Conservation (phyloP, 2,113 vertebrate species). For the Hydrolagus affinis region DNA sequence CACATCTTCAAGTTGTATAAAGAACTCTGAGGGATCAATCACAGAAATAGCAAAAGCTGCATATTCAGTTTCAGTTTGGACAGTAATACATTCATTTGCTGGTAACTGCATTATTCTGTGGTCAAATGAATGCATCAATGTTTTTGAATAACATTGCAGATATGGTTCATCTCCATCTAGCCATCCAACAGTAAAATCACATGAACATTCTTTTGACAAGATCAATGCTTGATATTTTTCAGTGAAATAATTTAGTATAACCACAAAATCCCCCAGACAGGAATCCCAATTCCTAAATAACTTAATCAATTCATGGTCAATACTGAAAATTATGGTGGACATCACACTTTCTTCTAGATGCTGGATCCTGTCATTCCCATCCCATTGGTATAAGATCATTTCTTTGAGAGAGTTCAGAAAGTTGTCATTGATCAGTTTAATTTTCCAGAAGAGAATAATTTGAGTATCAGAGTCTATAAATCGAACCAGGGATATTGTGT, state of each 20-base stretch:
- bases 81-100: constrained; percentile 39
- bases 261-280: constrained; percentile 59
- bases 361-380: constrained; percentile 42
- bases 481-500: constrained; percentile 48
- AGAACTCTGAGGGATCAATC: constrained; percentile 67
- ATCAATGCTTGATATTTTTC: not conserved
- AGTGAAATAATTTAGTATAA: constrained; percentile 35
- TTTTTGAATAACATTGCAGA: not conserved
- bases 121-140: not conserved
- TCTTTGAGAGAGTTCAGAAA: constrained; percentile 51
- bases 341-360: constrained; percentile 36
- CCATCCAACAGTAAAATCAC: not conserved
- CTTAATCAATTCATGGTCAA: constrained; percentile 49
- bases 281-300: constrained; percentile 52
- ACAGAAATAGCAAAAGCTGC: constrained; percentile 53
- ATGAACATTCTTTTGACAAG: not conserved
- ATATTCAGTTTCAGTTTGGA: constrained; percentile 49
- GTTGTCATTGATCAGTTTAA: constrained; percentile 39
- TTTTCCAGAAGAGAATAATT: constrained; percentile 44
- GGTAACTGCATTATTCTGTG: not conserved
- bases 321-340: constrained; percentile 41
- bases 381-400: constrained; percentile 57
- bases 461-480: constrained; percentile 59
- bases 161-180: not conserved
- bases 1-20: constrained; percentile 57